Evolutionary conservation across 2,113 vertebrate genomes (phyloP), one percentile per base, ranked within the genome.

Genomic region (Salvelinus namaycush): DNA sequence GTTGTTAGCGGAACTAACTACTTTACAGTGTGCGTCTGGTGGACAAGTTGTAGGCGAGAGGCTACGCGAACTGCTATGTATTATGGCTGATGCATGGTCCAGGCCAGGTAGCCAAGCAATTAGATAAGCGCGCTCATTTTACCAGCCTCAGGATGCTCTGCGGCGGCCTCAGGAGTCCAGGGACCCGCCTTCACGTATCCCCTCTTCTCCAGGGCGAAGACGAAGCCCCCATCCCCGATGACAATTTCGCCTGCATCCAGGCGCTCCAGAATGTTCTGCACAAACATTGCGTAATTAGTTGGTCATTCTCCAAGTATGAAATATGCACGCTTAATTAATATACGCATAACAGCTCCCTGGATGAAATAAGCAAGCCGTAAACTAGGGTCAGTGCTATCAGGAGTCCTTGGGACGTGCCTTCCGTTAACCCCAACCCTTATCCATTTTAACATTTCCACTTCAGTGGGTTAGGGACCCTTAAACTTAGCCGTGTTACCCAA

Each of bases 101-200:
- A 44, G 39, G 39, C 39, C 1, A 44, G 39, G 39, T 8, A 44
- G 39, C 39, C 39, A 44, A 44, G 39, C 39, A 11, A 44, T 11
- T 44, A 24, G 24, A 14, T 65, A 34, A 13, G 7, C 18, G 5
- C 1, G 88, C 93, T 86, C 74, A 98, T 44, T 44, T 44, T 44
- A 98, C 98, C 97, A 74, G 98, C 96, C 87, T 99, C 97, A 0
- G 97, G 97, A 81, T 99, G 87, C 86, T 98, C 97, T 12, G 95
- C 94, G 0, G 96, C 91, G 24, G 97, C 97, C 87, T 99, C 98
- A 3, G 98, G 98, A 18, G 98, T 99, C 98, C 97, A 99, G 14
- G 97, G 97, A 0, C 98, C 98, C 1, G 98, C 98, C 82, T 98
- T 99, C 4, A 99, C 97, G 0, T 98, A 99, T 12, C 98, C 98